phyloP scores from a whole-genome alignment of 2,888 invertebrate species.

The Diploptera punctata region DNA sequence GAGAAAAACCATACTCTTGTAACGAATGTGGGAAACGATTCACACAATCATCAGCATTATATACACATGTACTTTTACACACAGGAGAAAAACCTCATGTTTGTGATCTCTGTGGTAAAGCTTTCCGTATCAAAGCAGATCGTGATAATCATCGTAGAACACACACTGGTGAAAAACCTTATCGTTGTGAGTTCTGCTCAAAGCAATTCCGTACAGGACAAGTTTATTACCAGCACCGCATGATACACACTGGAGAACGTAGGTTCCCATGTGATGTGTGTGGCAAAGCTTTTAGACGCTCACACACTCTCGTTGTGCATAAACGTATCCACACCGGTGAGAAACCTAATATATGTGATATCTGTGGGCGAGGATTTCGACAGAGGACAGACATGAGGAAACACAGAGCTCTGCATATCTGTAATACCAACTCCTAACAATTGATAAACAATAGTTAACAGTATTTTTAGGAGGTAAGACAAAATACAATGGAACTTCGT shows the following conservation, averaged over 20 bases:
- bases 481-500: no score
- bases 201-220: slow-evolving; percentile 43
- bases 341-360: slow-evolving; percentile 43
- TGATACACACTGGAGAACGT: slow-evolving; percentile 44
- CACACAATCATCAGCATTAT: slow-evolving; percentile 42
- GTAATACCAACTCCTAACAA: no score
- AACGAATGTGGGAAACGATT: slow-evolving; percentile 42
- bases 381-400: slow-evolving; percentile 44
- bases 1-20: slow-evolving; percentile 43
- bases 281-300: slow-evolving; percentile 43
- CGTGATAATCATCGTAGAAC: slow-evolving; percentile 43
- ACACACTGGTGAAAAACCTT: slow-evolving; percentile 44
- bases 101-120: slow-evolving; percentile 42
- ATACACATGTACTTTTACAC: slow-evolving; percentile 42
- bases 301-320: slow-evolving; percentile 43
- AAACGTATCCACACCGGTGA: slow-evolving; percentile 44
- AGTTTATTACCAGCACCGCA: slow-evolving; percentile 42
- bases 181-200: slow-evolving; percentile 42
- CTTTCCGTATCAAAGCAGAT: slow-evolving; percentile 42
- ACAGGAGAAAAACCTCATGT: slow-evolving; percentile 43
- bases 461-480: no score
- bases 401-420: slow-evolving; percentile 35
- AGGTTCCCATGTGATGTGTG: slow-evolving; percentile 44
- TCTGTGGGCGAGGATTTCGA: slow-evolving; percentile 42
- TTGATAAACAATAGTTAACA: no score